Conservation (phyloP, 2,797 vertebrate species). For the Sciurus carolinensis region DNA sequence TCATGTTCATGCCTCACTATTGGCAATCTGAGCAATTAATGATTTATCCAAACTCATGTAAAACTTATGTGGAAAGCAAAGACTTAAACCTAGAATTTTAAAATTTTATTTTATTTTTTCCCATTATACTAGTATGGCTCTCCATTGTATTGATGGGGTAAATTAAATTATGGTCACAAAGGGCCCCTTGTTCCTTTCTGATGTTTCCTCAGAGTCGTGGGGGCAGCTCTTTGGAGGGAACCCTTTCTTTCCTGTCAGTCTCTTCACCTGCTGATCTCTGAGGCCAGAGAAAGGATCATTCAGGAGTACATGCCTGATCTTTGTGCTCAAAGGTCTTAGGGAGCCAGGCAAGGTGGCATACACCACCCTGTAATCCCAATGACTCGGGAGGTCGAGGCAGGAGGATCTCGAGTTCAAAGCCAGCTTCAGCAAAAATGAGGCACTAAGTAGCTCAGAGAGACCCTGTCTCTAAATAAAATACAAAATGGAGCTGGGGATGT, state of each 20-base stretch:
- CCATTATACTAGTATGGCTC: neutral
- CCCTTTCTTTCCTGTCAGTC: neutral
- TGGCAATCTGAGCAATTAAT: neutral
- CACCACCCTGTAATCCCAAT: too few species aligned
- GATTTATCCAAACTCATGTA: neutral
- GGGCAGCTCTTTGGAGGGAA: neutral
- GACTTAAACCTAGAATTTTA: neutral
- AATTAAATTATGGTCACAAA: conserved; percentile 17
- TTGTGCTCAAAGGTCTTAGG: neutral
- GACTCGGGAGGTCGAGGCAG: too few species aligned
- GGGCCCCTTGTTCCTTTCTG: neutral
- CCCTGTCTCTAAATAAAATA: too few species aligned
- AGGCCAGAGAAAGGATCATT: neutral
- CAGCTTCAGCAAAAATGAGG: too few species aligned
- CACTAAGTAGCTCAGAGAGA: too few species aligned
- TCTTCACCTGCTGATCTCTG: neutral
- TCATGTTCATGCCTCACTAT: neutral
- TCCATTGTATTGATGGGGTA: conserved; percentile 15
- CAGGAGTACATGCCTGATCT: neutral
- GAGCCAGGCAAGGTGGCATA: too few species aligned
- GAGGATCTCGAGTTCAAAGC: too few species aligned
- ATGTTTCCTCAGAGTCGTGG: neutral
- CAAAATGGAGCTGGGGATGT: too few species aligned
- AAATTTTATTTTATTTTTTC: neutral
- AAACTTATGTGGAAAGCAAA: neutral